Percentiles rank a stretch among this genome's conserved stretches.
Conservation (phyloP, 2,888 invertebrate genomes). For the Mystacides longicornis region DNA sequence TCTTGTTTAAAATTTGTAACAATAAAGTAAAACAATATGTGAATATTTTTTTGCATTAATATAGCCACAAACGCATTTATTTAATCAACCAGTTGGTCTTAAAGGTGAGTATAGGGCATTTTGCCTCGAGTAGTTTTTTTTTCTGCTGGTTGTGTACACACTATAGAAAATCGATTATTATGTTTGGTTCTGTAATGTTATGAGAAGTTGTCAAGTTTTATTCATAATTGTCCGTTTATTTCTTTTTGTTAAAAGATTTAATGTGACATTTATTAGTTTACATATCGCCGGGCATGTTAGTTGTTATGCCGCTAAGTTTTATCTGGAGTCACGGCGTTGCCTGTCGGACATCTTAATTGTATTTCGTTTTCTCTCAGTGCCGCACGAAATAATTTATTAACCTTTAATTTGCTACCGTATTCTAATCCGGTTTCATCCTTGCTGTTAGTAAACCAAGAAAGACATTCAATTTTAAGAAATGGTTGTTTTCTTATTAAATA, state of each 20-base stretch:
- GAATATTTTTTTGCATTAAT: neutral
- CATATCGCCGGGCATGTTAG: conserved; percentile 16
- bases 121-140: neutral
- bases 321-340: conserved; percentile 20
- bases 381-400: too few species aligned
- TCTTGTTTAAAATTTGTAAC: neutral
- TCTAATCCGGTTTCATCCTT: too few species aligned
- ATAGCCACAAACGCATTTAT: conserved; percentile 3
- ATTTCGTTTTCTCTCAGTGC: neutral
- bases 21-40: neutral
- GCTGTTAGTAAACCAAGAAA: too few species aligned
- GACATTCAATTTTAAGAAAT: too few species aligned
- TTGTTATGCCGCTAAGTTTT: conserved; percentile 19
- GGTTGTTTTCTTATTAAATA: too few species aligned
- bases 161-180: neutral
- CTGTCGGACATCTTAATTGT: neutral
- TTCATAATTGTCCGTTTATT: neutral
- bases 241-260: conserved; percentile 5
- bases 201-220: neutral
- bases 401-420: too few species aligned
- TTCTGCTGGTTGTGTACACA: conserved; percentile 1
- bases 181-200: neutral
- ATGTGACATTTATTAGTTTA: conserved; percentile 15
- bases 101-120: neutral
- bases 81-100: conserved; percentile 5